Conservation (phyloP, 1,140 invertebrate genomes). For the Drosophila fuyamai region DNA sequence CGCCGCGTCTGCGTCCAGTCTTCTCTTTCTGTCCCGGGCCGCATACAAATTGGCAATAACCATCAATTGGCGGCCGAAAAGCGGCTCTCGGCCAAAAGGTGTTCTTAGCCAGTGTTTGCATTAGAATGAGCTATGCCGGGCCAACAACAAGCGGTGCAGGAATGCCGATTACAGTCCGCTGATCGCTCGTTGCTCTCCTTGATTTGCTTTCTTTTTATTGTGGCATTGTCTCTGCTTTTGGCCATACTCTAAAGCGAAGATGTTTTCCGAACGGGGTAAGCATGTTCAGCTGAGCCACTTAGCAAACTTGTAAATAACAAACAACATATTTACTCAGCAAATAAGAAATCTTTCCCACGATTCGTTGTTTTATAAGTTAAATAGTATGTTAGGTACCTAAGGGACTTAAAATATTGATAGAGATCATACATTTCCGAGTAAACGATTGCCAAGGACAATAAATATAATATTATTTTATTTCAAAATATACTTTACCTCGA, state of each 20-base stretch:
- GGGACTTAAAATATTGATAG: neutral
- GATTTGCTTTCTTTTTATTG: constrained; percentile 54
- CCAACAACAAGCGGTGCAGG: constrained; percentile 18
- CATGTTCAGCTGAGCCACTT: neutral
- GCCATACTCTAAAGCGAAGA: constrained; percentile 20
- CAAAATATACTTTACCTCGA: no score
- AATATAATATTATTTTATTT: no score
- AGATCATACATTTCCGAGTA: neutral
- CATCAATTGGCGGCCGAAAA: constrained; percentile 72
- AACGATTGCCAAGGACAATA: no score
- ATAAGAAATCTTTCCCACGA: neutral
- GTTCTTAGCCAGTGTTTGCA: constrained; percentile 67
- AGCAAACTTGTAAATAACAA: neutral
- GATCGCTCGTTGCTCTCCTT: constrained; percentile 46
- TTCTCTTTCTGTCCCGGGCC: constrained; percentile 12
- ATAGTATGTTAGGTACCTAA: neutral
- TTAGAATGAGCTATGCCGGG: constrained; percentile 73
- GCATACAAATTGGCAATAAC: constrained; percentile 82
- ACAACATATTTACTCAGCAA: neutral
- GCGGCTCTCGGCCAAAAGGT: constrained; percentile 50
- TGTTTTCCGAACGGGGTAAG: neutral
- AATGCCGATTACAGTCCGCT: constrained; percentile 67
- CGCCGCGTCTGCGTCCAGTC: constrained; percentile 1
- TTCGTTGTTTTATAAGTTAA: neutral
- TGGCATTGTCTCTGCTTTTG: constrained; percentile 21